Conservation (phyloP, 2,888 invertebrate species). For the Nemotelus pantherinus region DNA sequence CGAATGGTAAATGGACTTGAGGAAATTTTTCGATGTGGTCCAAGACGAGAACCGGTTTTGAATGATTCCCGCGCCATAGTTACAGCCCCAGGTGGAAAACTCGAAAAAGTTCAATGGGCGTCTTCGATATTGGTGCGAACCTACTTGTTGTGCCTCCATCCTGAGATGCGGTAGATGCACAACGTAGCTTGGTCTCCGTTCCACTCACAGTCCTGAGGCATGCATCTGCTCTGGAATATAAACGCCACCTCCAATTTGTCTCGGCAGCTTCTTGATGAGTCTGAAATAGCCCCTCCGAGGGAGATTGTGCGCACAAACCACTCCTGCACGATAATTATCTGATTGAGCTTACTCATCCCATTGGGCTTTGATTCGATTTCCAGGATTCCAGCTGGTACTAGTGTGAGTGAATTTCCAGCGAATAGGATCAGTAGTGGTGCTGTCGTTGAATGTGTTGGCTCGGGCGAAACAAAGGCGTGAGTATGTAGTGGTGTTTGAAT, state of each 20-base stretch:
- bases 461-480: not conserved
- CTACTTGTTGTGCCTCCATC: conserved; percentile 35
- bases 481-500: conserved; percentile 49
- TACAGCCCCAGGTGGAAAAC: conserved; percentile 37
- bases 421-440: conserved; percentile 49
- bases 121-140: not conserved
- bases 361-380: conserved; percentile 42
- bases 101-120: conserved; percentile 19
- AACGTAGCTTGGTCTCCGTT: not conserved
- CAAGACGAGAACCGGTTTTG: conserved; percentile 55
- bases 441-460: not conserved
- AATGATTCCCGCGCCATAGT: conserved; percentile 50
- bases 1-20: conserved; percentile 17
- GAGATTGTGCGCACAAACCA: conserved; percentile 7
- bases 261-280: not conserved
- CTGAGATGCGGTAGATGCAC: not conserved
- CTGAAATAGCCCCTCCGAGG: not conserved
- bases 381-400: conserved; percentile 37
- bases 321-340: conserved; percentile 9
- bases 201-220: not conserved
- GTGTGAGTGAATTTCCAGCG: conserved; percentile 54
- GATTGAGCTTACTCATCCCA: conserved; percentile 43
- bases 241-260: not conserved
- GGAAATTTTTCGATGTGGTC: conserved; percentile 50
- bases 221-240: conserved; percentile 1